These are phyloP conservation scores for Ceriagrion tenellum DNA, from an alignment of 2,888 invertebrate species.

Conservation along the genomic window DNA sequence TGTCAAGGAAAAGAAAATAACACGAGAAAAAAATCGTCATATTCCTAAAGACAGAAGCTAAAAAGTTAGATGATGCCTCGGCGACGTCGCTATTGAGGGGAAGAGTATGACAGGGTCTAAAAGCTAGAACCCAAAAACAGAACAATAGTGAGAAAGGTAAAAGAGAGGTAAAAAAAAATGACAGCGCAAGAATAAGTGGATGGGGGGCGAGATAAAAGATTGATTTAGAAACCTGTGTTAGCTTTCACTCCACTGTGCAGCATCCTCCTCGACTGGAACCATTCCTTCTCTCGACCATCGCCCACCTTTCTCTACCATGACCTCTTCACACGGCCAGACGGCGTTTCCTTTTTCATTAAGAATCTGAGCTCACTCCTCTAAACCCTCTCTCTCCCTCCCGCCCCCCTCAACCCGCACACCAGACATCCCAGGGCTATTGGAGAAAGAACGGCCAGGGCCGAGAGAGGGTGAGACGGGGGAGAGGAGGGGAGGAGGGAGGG, in stretches of 20 bases:
- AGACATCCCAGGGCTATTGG: neutral
- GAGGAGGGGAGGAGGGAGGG: too few species aligned
- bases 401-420: neutral
- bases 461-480: neutral
- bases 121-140: too few species aligned
- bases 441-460: neutral
- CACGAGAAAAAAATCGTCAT: too few species aligned
- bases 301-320: neutral
- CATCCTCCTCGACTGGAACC: neutral
- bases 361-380: neutral
- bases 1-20: too few species aligned
- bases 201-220: neutral
- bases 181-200: neutral
- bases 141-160: too few species aligned
- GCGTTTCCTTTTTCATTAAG: slow-evolving; percentile 16
- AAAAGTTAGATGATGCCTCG: too few species aligned
- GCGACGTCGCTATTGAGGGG: too few species aligned
- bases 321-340: neutral
- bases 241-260: neutral
- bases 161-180: too few species aligned
- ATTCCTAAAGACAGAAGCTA: too few species aligned
- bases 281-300: neutral
- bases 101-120: too few species aligned
- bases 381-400: neutral
- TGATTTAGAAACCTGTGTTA: neutral